Base-by-base conservation (phyloP, 2,888 invertebrate genomes). In the Anoplius nigerrimus region DNA sequence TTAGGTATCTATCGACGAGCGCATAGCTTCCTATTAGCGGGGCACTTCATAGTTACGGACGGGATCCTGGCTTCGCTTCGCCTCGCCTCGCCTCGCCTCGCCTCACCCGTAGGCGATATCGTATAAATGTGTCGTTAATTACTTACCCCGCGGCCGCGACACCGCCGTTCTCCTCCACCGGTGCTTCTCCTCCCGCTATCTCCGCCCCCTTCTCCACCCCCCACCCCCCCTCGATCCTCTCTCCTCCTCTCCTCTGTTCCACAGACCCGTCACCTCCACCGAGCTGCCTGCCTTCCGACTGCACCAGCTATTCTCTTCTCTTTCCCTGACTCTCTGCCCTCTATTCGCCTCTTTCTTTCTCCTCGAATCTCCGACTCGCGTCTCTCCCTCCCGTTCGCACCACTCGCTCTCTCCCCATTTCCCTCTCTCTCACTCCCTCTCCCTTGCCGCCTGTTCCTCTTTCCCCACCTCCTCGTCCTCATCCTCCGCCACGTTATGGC, bases 71-170 rank as follows among this genome's bases (percentile, higher is more conserved):
- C 73, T 77, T 34, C 69, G 77, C 72, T 73, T 76, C 72, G 62
- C 51, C 58, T 75, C 77, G 76, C 62, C 45, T 71, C 60, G 54
- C 64, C 34, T 43, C 66, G 60, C 67, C 70, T 60, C 69, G 59
- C 71, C 74, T 80, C 70, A 68, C 66, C 78, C 74, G 74, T 75
- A 66, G 78, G 80, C 87, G 84, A 87, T 87, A 87, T 87, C 84
- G 86, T 86, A 86, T 86, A 87, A 87, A 87, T 83, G 86, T 84
- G 87, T 83, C 87, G 86, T 87, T 87, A 87, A 87, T 87, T 87
- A 87, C 86, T 86, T 86, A 86, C 82, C 82, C 82, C 82, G 84
- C 76, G 83, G 81, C 77, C 85, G 80, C 85, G 83, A 83, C 82
- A 82, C 81, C 77, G 67, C 77, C 73, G 74, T 75, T 72, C 75